These are phyloP conservation scores for Lepisosteus oculatus DNA, from an alignment of 2,113 vertebrate species.

Conservation along the genomic window DNA sequence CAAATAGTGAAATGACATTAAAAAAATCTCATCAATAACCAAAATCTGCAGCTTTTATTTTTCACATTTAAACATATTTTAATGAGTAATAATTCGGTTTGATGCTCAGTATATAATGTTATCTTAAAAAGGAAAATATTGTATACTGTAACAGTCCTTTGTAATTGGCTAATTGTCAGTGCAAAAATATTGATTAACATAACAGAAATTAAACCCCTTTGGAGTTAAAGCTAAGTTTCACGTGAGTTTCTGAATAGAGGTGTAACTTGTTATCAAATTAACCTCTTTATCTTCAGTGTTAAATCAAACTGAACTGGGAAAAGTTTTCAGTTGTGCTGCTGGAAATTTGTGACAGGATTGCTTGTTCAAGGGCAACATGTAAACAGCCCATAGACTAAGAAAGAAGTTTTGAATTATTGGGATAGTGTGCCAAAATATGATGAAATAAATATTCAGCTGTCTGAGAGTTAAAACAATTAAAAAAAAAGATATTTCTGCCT, in stretches of 20 bases:
- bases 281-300: slow-evolving; percentile 13
- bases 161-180: neutral
- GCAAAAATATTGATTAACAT: neutral
- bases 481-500: no score
- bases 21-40: no score
- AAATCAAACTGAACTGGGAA: slow-evolving; percentile 49
- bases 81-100: no score
- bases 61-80: no score
- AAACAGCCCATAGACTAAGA: slow-evolving; percentile 48
- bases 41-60: no score
- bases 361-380: slow-evolving; percentile 45
- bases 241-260: neutral
- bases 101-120: no score
- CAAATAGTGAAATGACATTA: no score
- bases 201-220: neutral
- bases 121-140: no score
- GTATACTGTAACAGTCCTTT: neutral
- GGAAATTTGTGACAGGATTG: slow-evolving; percentile 30
- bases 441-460: no score
- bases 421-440: neutral
- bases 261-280: neutral
- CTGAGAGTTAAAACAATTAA: no score
- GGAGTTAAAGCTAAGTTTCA: neutral
- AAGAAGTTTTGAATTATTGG: slow-evolving; percentile 26
- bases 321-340: slow-evolving; percentile 31